A percentile compares a stretch with the other conserved stretches of the same genome.
Conservation (phyloP, 2,113 vertebrate genomes). For the Illadopsis cleaveri region DNA sequence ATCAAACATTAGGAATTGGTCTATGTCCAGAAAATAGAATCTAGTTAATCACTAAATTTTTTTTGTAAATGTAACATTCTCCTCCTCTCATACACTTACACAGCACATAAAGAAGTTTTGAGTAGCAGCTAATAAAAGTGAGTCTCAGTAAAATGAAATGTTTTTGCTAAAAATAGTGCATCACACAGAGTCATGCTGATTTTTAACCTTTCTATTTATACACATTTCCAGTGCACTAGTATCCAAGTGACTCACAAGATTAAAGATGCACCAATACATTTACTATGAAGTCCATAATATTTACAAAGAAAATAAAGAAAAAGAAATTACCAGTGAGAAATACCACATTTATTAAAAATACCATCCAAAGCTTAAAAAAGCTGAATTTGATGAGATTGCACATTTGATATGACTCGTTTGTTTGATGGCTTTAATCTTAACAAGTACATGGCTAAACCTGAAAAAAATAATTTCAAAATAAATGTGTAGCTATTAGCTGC, state of each 20-base stretch:
- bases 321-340: background rate
- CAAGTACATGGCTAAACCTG: background rate
- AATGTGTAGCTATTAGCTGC: background rate
- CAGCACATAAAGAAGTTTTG: background rate
- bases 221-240: background rate
- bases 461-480: constrained; percentile 25
- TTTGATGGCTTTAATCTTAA: background rate
- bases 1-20: constrained; percentile 16
- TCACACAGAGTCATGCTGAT: background rate
- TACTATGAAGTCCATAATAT: background rate
- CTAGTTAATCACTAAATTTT: background rate
- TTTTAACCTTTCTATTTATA: background rate
- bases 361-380: background rate
- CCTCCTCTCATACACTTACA: background rate
- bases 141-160: background rate
- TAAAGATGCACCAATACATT: background rate
- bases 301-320: constrained; percentile 1
- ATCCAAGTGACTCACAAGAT: background rate
- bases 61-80: background rate
- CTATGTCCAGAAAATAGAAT: background rate
- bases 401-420: background rate
- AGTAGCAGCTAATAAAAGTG: background rate
- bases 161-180: background rate
- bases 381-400: constrained; percentile 11
- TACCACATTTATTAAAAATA: constrained; percentile 5